Conservation (phyloP, 2,113 vertebrate species). For the Grammatotria lemairii region DNA sequence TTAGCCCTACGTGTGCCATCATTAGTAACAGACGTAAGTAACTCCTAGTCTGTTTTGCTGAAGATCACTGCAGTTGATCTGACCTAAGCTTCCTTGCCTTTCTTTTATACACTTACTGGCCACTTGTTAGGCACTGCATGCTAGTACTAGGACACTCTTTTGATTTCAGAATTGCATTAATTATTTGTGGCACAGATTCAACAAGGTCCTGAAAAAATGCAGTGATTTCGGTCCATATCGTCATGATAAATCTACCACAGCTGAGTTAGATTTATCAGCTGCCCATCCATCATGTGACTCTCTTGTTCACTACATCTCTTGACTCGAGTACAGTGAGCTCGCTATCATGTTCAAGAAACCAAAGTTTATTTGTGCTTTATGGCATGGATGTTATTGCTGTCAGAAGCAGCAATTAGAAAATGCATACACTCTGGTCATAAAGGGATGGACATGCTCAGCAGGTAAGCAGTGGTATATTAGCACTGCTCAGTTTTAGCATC, state of each 20-base stretch:
- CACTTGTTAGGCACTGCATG: neutral
- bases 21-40: slow-evolving; percentile 12
- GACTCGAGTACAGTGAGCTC: neutral
- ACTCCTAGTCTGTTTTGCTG: neutral
- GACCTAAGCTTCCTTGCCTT: neutral
- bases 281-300: neutral
- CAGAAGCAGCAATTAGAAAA: neutral
- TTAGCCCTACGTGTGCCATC: neutral
- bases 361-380: neutral
- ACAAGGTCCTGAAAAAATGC: neutral
- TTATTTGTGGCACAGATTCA: neutral
- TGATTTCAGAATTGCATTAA: neutral
- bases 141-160: neutral
- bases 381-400: neutral
- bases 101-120: neutral
- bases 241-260: neutral
- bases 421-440: neutral
- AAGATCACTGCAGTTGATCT: neutral
- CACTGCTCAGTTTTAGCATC: neutral
- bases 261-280: neutral
- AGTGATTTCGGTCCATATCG: neutral
- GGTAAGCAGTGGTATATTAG: neutral
- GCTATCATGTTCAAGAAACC: neutral
- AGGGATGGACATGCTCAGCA: neutral
- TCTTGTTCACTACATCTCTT: neutral